Base-by-base conservation (phyloP, 2,888 invertebrate genomes). In the Anthrax anthrax region DNA sequence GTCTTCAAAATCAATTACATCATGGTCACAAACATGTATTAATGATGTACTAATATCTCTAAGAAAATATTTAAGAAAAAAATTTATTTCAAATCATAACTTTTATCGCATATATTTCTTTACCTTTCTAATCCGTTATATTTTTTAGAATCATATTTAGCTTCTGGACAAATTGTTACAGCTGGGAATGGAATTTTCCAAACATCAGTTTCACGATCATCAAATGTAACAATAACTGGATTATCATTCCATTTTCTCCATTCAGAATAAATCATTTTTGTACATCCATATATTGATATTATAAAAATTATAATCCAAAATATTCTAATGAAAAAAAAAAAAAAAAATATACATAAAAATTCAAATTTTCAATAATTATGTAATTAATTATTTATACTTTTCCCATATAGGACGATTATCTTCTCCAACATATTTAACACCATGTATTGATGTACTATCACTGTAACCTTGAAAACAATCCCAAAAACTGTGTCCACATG, bases 211-310 rank as follows among this genome's bases (percentile, higher is more conserved):
- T 82, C 77, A 48, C 78, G 80, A 60, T 81, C 80, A 1, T 82
- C 81, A 58, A 84, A 84, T 58, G 80, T 82, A 14, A 83, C 81
- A 55, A 83, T 80, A 1, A 83, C 81, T 1, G 82, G 82, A 56
- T 76, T 79, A 51, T 74, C 73, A 49, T 76, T 74, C 81, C 82
- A 83, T 62, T 82, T 83, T n/a, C n/a, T n/a, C n/a, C n/a, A n/a
- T 52, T 73, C 70, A 73, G 77, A 82, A 8, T 80, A 75, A 59
- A 79, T 75, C 48, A 71, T 67, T 37, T 70, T 69, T 40, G 71
- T 62, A 55, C 80, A 81, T 16, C 76, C 69, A 43, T 76, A 70
- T 4, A 81, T 73, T 37, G 79, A 79, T 40, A 77, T 70, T 2
- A 67, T 62, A 50, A 75, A 73, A 51, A 78, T 73, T 44, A 75